phyloP scores from a whole-genome alignment of 2,888 invertebrate species.

The Plebejus argus region DNA sequence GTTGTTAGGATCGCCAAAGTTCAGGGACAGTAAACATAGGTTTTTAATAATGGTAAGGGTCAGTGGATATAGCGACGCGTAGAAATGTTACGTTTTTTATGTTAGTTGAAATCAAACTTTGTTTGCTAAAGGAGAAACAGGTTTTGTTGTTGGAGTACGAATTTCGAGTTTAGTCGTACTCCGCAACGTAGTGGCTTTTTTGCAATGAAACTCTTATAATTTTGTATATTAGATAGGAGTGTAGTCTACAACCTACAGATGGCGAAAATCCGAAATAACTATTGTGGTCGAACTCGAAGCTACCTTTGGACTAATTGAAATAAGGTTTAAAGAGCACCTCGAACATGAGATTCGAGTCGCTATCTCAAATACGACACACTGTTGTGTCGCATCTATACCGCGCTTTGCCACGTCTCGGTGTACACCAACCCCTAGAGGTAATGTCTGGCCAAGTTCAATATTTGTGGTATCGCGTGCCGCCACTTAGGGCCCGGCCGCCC shows the following conservation, averaged over 20 bases:
- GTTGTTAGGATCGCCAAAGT: not conserved
- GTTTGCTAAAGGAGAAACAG: too few species aligned
- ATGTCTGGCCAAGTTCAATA: constrained; percentile 32
- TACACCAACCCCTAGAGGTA: not conserved
- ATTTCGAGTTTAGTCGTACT: too few species aligned
- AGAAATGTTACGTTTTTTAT: not conserved
- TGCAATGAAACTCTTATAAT: too few species aligned
- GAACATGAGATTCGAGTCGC: not conserved
- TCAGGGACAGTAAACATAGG: not conserved
- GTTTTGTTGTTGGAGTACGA: too few species aligned
- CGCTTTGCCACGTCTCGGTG: not conserved
- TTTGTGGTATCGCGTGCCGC: constrained; percentile 41
- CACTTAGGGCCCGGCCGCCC: constrained; percentile 39
- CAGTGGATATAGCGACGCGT: not conserved
- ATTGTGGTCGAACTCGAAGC: too few species aligned
- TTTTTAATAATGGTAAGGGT: not conserved
- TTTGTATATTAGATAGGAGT: too few species aligned
- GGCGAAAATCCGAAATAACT: too few species aligned
- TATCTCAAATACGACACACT: not conserved
- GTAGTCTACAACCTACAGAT: too few species aligned
- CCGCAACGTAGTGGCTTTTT: too few species aligned
- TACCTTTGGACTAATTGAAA: too few species aligned
- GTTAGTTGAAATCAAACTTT: not conserved
- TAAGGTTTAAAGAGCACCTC: too few species aligned
- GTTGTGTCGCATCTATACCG: not conserved